phyloP scores from a whole-genome alignment of 2,113 vertebrate genomes.

The Aix galericulata region DNA sequence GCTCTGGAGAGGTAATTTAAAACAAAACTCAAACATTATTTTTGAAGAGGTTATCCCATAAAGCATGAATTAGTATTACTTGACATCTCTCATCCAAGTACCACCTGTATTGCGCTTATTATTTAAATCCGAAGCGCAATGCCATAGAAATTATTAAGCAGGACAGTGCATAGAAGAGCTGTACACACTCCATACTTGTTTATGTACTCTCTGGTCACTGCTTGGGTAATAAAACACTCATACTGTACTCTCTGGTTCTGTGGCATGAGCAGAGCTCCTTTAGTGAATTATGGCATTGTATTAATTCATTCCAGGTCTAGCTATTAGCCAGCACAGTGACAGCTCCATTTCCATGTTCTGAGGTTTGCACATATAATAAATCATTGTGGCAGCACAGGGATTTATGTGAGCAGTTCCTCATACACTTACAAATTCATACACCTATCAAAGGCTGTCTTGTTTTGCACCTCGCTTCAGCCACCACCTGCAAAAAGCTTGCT shows the following conservation, averaged over 20 bases:
- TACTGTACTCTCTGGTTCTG: neutral
- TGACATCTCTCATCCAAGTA: neutral
- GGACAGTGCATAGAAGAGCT: neutral
- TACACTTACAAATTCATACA: conserved; percentile 13
- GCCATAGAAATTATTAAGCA: neutral
- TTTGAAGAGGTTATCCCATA: neutral
- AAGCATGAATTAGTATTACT: neutral
- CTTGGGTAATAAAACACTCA: neutral
- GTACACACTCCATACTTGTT: neutral
- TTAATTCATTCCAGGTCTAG: conserved; percentile 30
- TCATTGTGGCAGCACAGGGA: conserved; percentile 1
- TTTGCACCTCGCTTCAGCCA: conserved; percentile 21
- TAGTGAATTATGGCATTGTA: conserved; percentile 22
- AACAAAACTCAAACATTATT: neutral
- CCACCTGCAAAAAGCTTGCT: conserved; percentile 1
- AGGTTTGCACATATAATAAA: conserved; percentile 41
- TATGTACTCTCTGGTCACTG: neutral
- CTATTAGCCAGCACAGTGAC: conserved; percentile 11
- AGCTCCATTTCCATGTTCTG: conserved; percentile 23
- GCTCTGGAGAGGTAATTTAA: neutral
- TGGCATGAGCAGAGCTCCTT: neutral
- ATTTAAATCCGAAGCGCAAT: neutral
- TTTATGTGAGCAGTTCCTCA: conserved; percentile 42
- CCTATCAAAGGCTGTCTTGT: conserved; percentile 31
- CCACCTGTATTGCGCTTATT: neutral